A percentile compares a stretch with the other conserved stretches of the same genome.
Evolutionary conservation across 2,888 invertebrate genomes (phyloP).

Genomic region (Stenotaenia linearis): DNA sequence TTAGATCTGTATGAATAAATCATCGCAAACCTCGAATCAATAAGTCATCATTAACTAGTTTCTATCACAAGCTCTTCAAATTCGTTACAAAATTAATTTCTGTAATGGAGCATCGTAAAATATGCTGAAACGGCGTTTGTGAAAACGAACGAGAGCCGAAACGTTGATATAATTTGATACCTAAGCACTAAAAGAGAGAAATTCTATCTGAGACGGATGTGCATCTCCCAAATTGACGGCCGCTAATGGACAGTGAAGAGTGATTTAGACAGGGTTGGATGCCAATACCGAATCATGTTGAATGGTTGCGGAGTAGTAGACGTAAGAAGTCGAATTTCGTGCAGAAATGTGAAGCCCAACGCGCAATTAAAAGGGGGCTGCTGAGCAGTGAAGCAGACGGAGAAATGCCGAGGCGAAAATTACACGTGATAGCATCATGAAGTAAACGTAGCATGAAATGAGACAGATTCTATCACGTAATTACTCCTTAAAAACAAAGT

Average conservation of each 20-base stretch:
- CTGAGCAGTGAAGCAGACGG: neutral
- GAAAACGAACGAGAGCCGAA: neutral
- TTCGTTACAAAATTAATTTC: neutral
- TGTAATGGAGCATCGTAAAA: neutral
- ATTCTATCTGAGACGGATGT: neutral
- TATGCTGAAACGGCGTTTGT: neutral
- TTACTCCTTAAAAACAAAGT: too few relatives aligned
- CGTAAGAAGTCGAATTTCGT: constrained; percentile 22
- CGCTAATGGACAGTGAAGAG: constrained; percentile 6
- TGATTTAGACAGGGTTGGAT: neutral
- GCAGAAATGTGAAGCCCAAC: constrained; percentile 2
- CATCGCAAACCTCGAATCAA: neutral
- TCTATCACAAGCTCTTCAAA: neutral
- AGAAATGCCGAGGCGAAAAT: constrained; percentile 7
- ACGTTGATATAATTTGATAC: neutral
- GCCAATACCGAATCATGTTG: neutral
- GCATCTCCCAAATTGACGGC: neutral
- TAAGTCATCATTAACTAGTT: neutral
- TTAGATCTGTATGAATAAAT: neutral
- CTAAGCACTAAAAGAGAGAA: neutral
- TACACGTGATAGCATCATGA: neutral
- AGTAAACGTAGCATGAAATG: constrained; percentile 13
- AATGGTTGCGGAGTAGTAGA: neutral
- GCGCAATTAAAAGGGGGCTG: constrained; percentile 1
- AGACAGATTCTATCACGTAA: neutral